Evolutionary conservation across 2,113 vertebrate genomes (phyloP).

Genomic region (Dipodomys spectabilis): DNA sequence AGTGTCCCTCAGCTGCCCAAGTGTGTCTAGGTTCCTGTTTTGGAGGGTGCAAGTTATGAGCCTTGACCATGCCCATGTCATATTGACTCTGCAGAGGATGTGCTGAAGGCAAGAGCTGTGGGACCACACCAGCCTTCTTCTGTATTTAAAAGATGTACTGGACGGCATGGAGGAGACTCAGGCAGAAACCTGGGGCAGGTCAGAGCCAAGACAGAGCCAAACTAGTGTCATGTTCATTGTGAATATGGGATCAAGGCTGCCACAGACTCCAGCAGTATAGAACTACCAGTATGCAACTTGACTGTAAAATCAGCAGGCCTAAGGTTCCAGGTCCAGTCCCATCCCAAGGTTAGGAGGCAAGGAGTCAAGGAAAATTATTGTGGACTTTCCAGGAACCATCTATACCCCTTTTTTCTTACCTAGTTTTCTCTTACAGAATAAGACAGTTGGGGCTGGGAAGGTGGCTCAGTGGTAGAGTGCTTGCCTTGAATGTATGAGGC

Average conservation of each 20-base stretch:
- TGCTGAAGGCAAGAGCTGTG: too few relatives aligned
- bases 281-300: neutral
- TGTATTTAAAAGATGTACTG: neutral
- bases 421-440: neutral
- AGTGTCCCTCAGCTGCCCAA: neutral
- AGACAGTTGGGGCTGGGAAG: too few relatives aligned
- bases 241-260: neutral
- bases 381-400: neutral
- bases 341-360: too few relatives aligned
- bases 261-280: neutral
- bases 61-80: neutral
- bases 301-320: neutral
- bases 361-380: neutral
- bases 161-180: neutral
- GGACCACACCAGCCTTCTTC: neutral
- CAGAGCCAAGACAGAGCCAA: neutral
- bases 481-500: too few relatives aligned
- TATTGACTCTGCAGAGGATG: neutral
- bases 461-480: too few relatives aligned
- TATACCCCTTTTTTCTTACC: neutral
- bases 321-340: too few relatives aligned
- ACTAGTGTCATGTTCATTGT: neutral
- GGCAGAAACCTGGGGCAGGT: neutral
- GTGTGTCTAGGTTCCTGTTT: neutral
- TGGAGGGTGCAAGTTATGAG: neutral